Base-by-base conservation (phyloP, 2,113 vertebrate species). In the Sterrhoptilus dennistouni region DNA sequence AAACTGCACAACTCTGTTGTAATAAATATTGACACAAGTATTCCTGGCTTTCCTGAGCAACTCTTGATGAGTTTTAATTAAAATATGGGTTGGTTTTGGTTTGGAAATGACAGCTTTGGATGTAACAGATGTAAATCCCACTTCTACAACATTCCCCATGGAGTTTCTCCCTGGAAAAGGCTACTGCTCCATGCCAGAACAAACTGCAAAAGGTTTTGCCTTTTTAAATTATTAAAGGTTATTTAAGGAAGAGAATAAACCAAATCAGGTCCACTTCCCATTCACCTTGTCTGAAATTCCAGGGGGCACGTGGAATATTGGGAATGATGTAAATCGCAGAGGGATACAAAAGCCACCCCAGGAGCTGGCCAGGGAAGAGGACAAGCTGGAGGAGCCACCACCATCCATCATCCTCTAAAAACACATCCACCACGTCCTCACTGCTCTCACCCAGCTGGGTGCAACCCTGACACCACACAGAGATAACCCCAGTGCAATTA, bases 381-480 rank as follows among this genome's bases (percentile, higher is more conserved):
- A 86, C 27, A 71, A 75, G 52, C 52, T 70, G 42, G 63, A 54
- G 16, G 65, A 89, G 44, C 29, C 60, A 54, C 13, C 33, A 72
- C 11, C 36, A 50, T 12, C 61, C 65, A 27, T 9, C 28, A 9
- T 3, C 20, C 14, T 49, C 31, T 44, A 61, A 44, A 65, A 22
- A 28, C 53, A 0, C 27, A 5, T 44, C 82, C n/a, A 64, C 1
- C 3, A 45, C 5, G 0, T 64, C n/a, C 69, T 38, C 33, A 23
- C 44, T 35, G 63, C 54, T 52, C 44, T 23, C 33, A 5, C 14
- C 53, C 36, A n/a, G 47, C 15, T 24, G 38, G 16, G 17, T 18
- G 38, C 76, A 84, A 13, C 54, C 9, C 28, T 5, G 24, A 54
- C 68, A 76, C 19, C 38, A 12, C 50, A n/a, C 44, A 35, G 29